Conservation (phyloP, 2,888 invertebrate genomes). For the Myopa testacea region DNA sequence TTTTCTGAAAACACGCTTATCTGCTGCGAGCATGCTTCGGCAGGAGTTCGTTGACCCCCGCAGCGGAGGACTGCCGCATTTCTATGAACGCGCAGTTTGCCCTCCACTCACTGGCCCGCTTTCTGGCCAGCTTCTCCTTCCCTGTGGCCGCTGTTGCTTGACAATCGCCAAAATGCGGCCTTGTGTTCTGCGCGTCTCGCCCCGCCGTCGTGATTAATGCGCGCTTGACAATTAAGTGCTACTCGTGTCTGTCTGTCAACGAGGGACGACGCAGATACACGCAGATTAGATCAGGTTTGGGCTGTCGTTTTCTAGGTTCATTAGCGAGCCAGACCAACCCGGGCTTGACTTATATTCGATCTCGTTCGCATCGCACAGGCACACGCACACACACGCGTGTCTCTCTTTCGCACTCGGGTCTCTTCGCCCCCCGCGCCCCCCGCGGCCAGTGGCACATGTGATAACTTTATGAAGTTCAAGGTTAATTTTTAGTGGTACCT, state of each 20-base stretch:
- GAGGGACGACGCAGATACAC: neutral
- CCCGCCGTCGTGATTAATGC: constrained; percentile 19
- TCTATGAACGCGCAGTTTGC: neutral
- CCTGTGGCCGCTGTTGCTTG: neutral
- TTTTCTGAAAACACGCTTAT: constrained; percentile 9
- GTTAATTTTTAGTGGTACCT: constrained; percentile 53
- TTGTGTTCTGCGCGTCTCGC: neutral
- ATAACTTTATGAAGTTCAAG: constrained; percentile 63
- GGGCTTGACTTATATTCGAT: constrained; percentile 16
- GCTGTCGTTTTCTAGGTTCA: constrained; percentile 24
- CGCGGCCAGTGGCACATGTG: constrained; percentile 24
- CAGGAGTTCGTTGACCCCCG: constrained; percentile 29
- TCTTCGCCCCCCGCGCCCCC: constrained; percentile 1
- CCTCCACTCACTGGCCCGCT: neutral
- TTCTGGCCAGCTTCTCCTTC: neutral
- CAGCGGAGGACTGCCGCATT: constrained; percentile 1
- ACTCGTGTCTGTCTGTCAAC: constrained; percentile 1
- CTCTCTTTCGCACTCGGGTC: neutral
- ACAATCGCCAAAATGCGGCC: neutral
- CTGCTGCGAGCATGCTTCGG: neutral
- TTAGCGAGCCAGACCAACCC: neutral
- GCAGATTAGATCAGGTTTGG: constrained; percentile 27
- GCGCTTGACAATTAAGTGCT: constrained; percentile 24
- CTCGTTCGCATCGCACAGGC: neutral
- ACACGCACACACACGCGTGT: neutral